A percentile compares a stretch with the other conserved stretches of the same genome.
These are phyloP conservation scores for Tolmerus cingulatus DNA, from an alignment of 2,888 invertebrate species.

Conservation along the genomic window DNA sequence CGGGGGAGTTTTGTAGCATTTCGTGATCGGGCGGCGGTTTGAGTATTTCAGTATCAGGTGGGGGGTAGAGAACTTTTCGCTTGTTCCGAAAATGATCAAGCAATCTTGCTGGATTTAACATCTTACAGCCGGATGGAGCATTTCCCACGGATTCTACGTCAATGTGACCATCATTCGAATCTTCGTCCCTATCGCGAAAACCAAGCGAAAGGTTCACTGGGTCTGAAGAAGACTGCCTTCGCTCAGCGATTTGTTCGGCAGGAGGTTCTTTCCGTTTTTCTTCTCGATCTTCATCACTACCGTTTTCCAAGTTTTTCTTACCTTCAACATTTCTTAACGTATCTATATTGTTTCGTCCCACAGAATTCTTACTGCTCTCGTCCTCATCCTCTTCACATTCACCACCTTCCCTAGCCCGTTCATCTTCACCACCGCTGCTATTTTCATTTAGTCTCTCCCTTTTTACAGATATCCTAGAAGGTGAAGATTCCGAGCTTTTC, in stretches of 20 bases:
- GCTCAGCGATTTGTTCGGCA: conserved; percentile 64
- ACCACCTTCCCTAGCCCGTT: conserved; percentile 50
- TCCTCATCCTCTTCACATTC: conserved; percentile 60
- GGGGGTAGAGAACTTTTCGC: conserved; percentile 71
- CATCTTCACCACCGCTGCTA: conserved; percentile 49
- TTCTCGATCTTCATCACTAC: conserved; percentile 63
- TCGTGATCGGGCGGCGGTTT: conserved; percentile 73
- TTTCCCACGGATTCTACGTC: conserved; percentile 66
- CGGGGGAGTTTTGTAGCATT: conserved; percentile 76
- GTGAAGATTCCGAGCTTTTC: conserved; percentile 49
- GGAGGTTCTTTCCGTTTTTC: conserved; percentile 56
- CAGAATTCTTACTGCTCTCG: conserved; percentile 47
- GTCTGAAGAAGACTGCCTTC: conserved; percentile 78
- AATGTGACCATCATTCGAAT: conserved; percentile 67
- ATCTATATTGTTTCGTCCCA: conserved; percentile 47
- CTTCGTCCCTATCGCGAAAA: conserved; percentile 68
- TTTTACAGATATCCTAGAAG: conserved; percentile 48
- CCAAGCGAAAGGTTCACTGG: conserved; percentile 81
- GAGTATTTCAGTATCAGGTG: conserved; percentile 72
- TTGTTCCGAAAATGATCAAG: conserved; percentile 64
- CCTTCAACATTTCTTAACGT: conserved; percentile 48
- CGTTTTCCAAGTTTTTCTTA: conserved; percentile 46
- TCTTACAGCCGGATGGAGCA: conserved; percentile 58
- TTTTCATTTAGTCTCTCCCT: conserved; percentile 47
- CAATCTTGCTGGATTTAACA: conserved; percentile 58